These are phyloP conservation scores for Salticus scenicus DNA, from an alignment of 2,888 invertebrate genomes.

Conservation along the genomic window DNA sequence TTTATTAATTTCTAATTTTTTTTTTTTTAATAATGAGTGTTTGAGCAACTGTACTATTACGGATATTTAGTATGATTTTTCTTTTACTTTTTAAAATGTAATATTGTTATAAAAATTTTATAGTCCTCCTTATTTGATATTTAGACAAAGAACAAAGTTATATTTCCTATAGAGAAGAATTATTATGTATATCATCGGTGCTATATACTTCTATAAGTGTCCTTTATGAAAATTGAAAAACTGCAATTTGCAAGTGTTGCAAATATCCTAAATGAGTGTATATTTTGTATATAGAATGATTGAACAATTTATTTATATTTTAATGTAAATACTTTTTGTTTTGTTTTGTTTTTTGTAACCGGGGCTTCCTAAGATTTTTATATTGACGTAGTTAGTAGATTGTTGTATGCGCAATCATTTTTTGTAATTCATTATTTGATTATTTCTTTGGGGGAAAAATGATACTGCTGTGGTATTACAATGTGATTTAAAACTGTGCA, in stretches of 20 bases:
- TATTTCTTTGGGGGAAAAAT: background rate
- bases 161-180: too few relatives aligned
- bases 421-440: conserved; percentile 33
- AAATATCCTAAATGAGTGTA: conserved; percentile 7
- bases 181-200: conserved; percentile 44
- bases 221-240: conserved; percentile 33
- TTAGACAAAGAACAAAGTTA: too few relatives aligned
- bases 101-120: too few relatives aligned
- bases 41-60: too few relatives aligned
- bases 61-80: too few relatives aligned
- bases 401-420: conserved; percentile 9
- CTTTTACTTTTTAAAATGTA: too few relatives aligned
- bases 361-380: conserved; percentile 59
- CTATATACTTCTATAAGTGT: conserved; percentile 49
- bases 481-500: conserved; percentile 10
- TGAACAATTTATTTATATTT: conserved; percentile 24
- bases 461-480: background rate
- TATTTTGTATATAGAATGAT: conserved; percentile 1
- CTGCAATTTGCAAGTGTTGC: background rate
- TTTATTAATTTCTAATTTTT: too few relatives aligned
- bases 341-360: conserved; percentile 26
- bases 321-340: conserved; percentile 30
- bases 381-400: conserved; percentile 22
- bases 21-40: too few relatives aligned
- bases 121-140: too few relatives aligned